These are phyloP conservation scores for Piprites chloris DNA, from an alignment of 2,113 vertebrate species.

Conservation along the genomic window DNA sequence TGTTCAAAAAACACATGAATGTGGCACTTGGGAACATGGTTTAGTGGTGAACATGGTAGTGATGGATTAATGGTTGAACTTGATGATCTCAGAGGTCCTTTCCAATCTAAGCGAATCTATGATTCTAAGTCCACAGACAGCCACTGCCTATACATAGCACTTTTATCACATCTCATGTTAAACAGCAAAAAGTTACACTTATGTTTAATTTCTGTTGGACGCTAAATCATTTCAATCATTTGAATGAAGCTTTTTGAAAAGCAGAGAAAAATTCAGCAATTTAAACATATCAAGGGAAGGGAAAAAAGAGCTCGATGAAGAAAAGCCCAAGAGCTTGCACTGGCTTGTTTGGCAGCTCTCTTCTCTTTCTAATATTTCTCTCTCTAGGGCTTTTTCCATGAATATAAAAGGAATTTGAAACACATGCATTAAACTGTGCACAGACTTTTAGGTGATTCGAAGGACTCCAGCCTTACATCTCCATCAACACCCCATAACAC, in stretches of 20 bases:
- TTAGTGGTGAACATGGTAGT: background rate
- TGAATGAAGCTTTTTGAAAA: background rate
- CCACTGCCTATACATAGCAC: background rate
- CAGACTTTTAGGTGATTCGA: background rate
- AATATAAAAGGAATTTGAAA: background rate
- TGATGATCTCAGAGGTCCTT: background rate
- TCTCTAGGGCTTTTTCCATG: background rate
- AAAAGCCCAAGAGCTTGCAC: background rate
- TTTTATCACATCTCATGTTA: background rate
- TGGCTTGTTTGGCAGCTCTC: background rate
- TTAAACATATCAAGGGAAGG: background rate
- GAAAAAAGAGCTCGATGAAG: background rate
- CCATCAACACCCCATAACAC: accelerated
- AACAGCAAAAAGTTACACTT: background rate
- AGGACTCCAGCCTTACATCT: background rate
- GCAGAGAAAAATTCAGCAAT: background rate
- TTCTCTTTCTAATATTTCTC: background rate
- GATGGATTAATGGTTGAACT: background rate
- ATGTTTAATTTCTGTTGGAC: background rate
- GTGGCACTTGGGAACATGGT: background rate
- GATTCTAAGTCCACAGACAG: background rate
- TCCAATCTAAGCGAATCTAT: background rate
- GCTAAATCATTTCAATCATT: background rate
- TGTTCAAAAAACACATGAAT: background rate
- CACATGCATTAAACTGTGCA: accelerated